Percentiles rank a stretch among this genome's conserved stretches.
These are phyloP conservation scores for Macaria notata DNA, from an alignment of 2,888 invertebrate species.

Conservation along the genomic window DNA sequence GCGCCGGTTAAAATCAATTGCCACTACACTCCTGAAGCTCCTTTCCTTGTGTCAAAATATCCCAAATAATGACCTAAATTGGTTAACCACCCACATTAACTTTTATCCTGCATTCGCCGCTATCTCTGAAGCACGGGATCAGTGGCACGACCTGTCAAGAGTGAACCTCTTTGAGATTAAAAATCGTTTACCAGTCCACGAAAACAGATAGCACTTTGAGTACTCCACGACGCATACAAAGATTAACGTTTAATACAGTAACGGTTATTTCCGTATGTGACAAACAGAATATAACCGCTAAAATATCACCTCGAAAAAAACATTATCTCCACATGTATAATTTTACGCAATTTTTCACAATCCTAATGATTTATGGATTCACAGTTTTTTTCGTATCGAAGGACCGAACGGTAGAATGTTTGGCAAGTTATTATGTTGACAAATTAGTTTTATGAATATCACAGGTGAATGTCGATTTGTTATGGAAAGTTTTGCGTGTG, in stretches of 20 bases:
- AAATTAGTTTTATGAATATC: slow-evolving; percentile 13
- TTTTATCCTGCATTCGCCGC: neutral
- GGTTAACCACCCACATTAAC: too few relatives aligned
- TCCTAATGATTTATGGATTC: slow-evolving; percentile 28
- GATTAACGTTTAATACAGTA: slow-evolving; percentile 24
- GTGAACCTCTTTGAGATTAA: slow-evolving; percentile 37
- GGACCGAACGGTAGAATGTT: slow-evolving; percentile 15
- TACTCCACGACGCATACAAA: slow-evolving; percentile 27
- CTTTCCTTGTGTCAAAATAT: too few relatives aligned
- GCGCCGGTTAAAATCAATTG: too few relatives aligned
- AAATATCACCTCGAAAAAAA: slow-evolving; percentile 18
- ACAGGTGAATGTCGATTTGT: slow-evolving; percentile 16
- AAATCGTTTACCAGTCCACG: slow-evolving; percentile 39
- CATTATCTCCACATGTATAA: slow-evolving; percentile 16
- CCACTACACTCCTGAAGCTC: too few relatives aligned
- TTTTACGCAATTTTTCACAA: slow-evolving; percentile 30
- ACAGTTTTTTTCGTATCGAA: slow-evolving; percentile 8
- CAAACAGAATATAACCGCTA: slow-evolving; percentile 16
- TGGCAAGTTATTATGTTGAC: slow-evolving; percentile 17
- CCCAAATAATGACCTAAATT: too few relatives aligned
- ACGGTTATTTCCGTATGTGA: slow-evolving; percentile 37
- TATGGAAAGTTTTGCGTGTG: slow-evolving; percentile 8
- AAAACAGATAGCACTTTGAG: slow-evolving; percentile 29
- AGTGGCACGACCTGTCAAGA: slow-evolving; percentile 39
- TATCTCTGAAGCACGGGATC: slow-evolving; percentile 26